phyloP scores from a whole-genome alignment of 2,113 vertebrate genomes.

The Rhizomys pruinosus region DNA sequence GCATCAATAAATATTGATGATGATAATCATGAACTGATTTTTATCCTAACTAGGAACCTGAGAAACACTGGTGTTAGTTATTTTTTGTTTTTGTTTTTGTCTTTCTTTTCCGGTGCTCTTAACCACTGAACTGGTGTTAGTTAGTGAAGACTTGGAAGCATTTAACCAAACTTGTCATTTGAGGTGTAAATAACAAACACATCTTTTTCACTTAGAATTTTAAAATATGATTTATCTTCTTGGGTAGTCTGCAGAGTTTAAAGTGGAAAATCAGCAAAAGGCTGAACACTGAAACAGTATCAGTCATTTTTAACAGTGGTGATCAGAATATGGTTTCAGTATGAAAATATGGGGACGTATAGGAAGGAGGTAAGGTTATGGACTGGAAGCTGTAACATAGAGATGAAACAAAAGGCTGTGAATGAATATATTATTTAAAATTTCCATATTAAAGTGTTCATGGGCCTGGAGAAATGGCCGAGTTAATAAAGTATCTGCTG shows the following conservation, averaged over 20 bases:
- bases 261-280: not conserved
- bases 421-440: not conserved
- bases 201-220: conserved; percentile 15
- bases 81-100: too few species aligned
- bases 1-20: conserved; percentile 37
- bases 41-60: not conserved
- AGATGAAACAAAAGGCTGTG: not conserved
- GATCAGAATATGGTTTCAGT: not conserved
- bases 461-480: not conserved
- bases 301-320: not conserved
- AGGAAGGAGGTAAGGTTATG: not conserved
- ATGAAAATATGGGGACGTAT: not conserved
- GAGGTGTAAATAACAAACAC: not conserved
- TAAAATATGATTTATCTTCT: conserved; percentile 35
- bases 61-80: not conserved
- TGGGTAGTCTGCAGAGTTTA: not conserved
- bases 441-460: not conserved
- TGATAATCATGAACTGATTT: too few species aligned
- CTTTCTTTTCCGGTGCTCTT: too few species aligned
- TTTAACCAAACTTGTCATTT: conserved; percentile 34
- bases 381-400: not conserved
- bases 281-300: not conserved
- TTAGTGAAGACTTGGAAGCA: conserved; percentile 28
- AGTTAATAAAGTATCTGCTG: not conserved
- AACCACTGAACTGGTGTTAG: too few species aligned